Base-by-base conservation (phyloP, 2,888 invertebrate genomes). In the Platycnemis pennipes region DNA sequence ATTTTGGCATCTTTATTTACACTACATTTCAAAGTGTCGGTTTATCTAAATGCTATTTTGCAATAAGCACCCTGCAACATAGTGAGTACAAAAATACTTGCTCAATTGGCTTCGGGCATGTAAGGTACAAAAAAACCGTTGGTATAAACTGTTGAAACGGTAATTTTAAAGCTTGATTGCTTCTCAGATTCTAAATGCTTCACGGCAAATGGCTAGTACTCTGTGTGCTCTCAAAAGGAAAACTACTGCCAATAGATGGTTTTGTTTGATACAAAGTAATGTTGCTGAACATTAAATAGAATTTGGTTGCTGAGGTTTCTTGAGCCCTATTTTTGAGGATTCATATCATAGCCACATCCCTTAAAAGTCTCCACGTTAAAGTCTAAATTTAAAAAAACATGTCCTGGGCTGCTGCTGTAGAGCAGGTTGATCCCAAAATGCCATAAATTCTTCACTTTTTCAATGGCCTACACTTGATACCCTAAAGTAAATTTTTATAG, bases 81-180 rank as follows among this genome's bases (percentile, higher is more conserved):
- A 91, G 91, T 91, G 37, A 91, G 91, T 91, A 91, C 91, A 91
- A 91, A 91, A 42, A 91, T 63, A 63, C 91, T 91, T 91, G 91
- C 91, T 91, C 91, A 91, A 91, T 91, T 69, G 91, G 91, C 91
- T 91, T 91, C 91, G 69, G 91, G 69, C n/a, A 63, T 91, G 91
- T 63, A 91, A 91, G 56, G 91, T 91, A 91, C 91, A 91, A 91
- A n/a, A n/a, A 91, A 91, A 37, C 91, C n/a, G n/a, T 42, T 45
- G 63, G 26, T 44, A 26, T n/a, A 44, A 26, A 44, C 44, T 13
- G 77, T 77, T 31, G 11, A 37, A 77, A 16, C 37, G 37, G 31
- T 77, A 77, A 37, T 11, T 37, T 77, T 16, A 37, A 77, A 77
- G 77, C 77, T 77, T 77, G 37, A 77, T 77, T 77, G 37, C 77